Conservation (phyloP, 2,113 vertebrate genomes). For the Indicator indicator region DNA sequence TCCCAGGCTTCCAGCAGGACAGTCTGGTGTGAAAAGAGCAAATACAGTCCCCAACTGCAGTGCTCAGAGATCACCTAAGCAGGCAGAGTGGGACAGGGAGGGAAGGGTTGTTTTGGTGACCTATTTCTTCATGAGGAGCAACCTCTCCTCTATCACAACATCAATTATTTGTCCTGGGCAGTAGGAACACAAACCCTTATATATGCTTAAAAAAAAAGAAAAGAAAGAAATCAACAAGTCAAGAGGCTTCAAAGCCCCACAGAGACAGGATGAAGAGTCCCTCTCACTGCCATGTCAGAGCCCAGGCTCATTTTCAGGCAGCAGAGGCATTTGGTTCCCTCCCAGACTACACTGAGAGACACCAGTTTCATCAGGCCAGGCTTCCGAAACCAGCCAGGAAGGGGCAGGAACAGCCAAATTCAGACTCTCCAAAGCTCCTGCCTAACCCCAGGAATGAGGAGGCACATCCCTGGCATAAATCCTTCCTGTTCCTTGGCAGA, state of each 20-base stretch:
- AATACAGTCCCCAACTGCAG: neutral
- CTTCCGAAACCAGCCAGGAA: neutral
- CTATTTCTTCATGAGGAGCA: neutral
- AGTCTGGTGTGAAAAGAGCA: neutral
- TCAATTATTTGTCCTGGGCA: neutral
- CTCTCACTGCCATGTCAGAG: accelerated
- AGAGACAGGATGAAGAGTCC: neutral
- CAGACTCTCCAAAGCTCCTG: neutral
- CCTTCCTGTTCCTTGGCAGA: neutral
- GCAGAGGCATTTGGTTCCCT: neutral
- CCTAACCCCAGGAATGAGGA: neutral
- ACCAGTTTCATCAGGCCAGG: neutral
- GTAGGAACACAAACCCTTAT: neutral
- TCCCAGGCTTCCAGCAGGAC: neutral
- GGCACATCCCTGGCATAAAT: slow-evolving; percentile 25
- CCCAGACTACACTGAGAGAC: neutral
- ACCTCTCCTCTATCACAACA: neutral
- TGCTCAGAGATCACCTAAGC: neutral
- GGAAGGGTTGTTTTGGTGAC: neutral
- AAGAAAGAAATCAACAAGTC: neutral
- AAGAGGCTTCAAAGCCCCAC: neutral
- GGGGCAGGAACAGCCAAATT: neutral
- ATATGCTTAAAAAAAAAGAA: neutral
- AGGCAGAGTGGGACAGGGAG: neutral
- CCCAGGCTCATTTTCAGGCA: neutral